Base-by-base conservation (phyloP, 2,888 invertebrate genomes). In the Hofmannophila pseudospretella region DNA sequence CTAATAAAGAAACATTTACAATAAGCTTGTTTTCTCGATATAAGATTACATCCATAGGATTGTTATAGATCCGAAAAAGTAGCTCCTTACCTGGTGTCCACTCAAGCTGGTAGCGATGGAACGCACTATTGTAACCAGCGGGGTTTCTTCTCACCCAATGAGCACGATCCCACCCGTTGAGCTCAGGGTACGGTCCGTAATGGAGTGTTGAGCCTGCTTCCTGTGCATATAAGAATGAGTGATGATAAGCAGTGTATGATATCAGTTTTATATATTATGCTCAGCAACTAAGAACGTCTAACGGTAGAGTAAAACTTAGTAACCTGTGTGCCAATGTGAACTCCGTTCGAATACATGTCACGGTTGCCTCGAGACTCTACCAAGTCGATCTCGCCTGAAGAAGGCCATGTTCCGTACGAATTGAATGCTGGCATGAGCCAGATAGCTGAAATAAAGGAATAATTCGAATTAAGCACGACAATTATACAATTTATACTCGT, bases 381-480 rank as follows among this genome's bases (percentile, higher is more conserved):
- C 25, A 94, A 67, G 58, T 93, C 92, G 41, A 93, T 93, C 75
- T 93, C 93, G 3, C 93, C 93, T 13, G 92, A 92, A 3, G 89
- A 64, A 1, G 93, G 93, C 93, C 93, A 93, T 1, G 76, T 67
- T 1, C 93, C 92, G 61, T 93, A 93, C 0, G 64, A 65, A 54
- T 91, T 90, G 59, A 85, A 64, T 0, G 87, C 77, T 1, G 93
- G 93, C 85, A 92, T 75, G 68, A 93, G 60, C 93, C 92, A 93
- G 47, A 93, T 89, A 19, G 92, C 92, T 91, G 46, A n/a, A n/a
- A n/a, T n/a, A n/a, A n/a, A n/a, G n/a, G n/a, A n/a, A n/a, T n/a
- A n/a, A n/a, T n/a, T n/a, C n/a, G n/a, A n/a, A n/a, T n/a, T n/a
- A n/a, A n/a, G n/a, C n/a, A n/a, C n/a, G n/a, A n/a, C n/a, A n/a